phyloP scores from a whole-genome alignment of 2,113 vertebrate species.

The Phrynosoma blainvillii region DNA sequence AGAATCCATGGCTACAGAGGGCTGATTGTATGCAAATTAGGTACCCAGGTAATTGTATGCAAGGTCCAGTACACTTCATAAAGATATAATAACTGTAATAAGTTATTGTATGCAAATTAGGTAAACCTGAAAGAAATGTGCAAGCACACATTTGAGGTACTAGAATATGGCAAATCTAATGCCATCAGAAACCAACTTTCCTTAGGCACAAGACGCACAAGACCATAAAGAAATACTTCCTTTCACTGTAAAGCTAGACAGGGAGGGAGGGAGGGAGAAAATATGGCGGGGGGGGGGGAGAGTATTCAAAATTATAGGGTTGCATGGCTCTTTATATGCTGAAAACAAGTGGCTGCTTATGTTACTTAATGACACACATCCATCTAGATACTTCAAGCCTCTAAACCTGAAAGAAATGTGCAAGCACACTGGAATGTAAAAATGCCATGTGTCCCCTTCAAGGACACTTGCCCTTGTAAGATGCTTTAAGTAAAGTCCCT shows the following conservation, averaged over 20 bases:
- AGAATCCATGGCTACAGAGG: too few species aligned
- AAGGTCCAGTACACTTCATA: too few species aligned
- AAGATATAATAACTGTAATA: too few species aligned
- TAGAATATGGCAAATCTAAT: too few species aligned
- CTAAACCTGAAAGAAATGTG: background rate
- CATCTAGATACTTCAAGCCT: background rate
- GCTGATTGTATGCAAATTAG: too few species aligned
- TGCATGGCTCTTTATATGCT: background rate
- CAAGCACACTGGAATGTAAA: conserved; percentile 23
- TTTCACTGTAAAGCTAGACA: background rate
- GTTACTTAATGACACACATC: background rate
- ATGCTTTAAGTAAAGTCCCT: conserved; percentile 46
- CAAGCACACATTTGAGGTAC: too few species aligned
- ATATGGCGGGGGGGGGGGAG: background rate
- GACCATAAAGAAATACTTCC: too few species aligned
- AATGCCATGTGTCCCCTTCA: conserved; percentile 41
- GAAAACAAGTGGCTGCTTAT: background rate
- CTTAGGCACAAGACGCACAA: background rate
- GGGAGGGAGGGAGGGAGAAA: background rate
- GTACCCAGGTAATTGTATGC: too few species aligned
- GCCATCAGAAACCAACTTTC: background rate
- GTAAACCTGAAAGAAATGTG: too few species aligned
- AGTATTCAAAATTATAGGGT: background rate
- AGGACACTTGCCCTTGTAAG: conserved; percentile 55
- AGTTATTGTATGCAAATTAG: too few species aligned